Evolutionary conservation across 2,797 vertebrate genomes (phyloP), one percentile per base, ranked within the genome.

Genomic region (Crax fasciolata): DNA sequence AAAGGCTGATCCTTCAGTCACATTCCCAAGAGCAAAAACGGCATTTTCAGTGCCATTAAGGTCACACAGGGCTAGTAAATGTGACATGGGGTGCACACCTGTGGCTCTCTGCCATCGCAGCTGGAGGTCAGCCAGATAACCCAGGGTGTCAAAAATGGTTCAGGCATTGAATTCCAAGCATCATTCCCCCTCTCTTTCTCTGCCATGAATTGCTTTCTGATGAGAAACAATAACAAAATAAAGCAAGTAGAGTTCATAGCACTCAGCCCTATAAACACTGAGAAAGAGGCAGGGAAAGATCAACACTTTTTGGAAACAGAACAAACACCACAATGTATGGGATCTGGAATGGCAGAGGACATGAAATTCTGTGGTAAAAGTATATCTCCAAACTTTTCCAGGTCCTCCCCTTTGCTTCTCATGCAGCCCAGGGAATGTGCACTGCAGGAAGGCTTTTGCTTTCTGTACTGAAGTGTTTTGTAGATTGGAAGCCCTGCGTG

Each of bases 261-360:
- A 6, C 17, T 44, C 32, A 65, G 54, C 18, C 8, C 7, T 23
- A 2, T 9, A 17, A 18, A 51, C 13, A 5, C 32, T 7, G 17
- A 51, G 27, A 43, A 68, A 32, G 5, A 20, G 18, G 46, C 0
- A 0, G 16, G 25, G 23, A 13, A 28, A 2, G 2, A 79, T 25
- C 44, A 81, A 14, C 17, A 24, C 10, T 52, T 84, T 85, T 81
- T 44, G 70, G 80, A 52, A 81, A 24, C 19, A 81, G 62, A 63
- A 41, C 10, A 63, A 85, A 87, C 5, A 0, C 1, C 19, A 32
- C 57, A 83, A 28, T 41, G 39, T 6, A 6, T 2, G 9, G 16
- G 32, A 49, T 4, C 13, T 46, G 65, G 32, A 74, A 57, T 46
- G 54, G 6, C 21, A 0, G 7, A 52, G 9, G 30, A 4, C 8